Conservation (phyloP, 2,888 invertebrate species). For the Ectropis crepuscularia region DNA sequence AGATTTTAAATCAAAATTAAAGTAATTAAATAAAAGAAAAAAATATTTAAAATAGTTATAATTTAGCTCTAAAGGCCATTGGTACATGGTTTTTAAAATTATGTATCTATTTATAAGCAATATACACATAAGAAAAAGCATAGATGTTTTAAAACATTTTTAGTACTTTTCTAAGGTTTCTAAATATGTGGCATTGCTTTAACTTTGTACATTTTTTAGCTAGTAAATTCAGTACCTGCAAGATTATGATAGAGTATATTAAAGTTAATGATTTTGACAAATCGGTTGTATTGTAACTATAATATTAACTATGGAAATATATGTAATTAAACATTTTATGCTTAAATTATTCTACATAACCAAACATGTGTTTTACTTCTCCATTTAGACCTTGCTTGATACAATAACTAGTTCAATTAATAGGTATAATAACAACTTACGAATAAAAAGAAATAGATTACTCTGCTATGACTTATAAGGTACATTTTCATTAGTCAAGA, state of each 20-base stretch:
- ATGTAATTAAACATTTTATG: conserved; percentile 15
- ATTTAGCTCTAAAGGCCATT: no score
- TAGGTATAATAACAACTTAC: no score
- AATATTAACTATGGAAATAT: conserved; percentile 2
- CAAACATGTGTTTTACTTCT: conserved; percentile 5
- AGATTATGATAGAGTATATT: conserved; percentile 9
- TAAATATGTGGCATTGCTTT: conserved; percentile 2
- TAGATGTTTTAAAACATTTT: conserved; percentile 22
- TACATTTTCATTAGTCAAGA: no score
- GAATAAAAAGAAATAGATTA: no score
- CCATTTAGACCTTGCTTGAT: neutral
- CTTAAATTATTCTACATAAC: conserved; percentile 4
- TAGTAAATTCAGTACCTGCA: conserved; percentile 23
- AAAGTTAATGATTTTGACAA: conserved; percentile 9
- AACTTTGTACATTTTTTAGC: conserved; percentile 12
- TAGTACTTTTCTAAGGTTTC: conserved; percentile 33
- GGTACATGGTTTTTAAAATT: neutral
- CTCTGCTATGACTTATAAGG: no score
- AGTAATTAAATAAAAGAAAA: no score
- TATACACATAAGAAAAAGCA: conserved; percentile 1
- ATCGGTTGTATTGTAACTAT: conserved; percentile 10
- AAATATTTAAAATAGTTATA: no score
- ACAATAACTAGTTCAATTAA: neutral
- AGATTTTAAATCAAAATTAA: no score
- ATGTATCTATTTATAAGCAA: conserved; percentile 1